Evolutionary conservation across 2,113 vertebrate genomes (phyloP).

Genomic region (Melanerpes aurifrons): DNA sequence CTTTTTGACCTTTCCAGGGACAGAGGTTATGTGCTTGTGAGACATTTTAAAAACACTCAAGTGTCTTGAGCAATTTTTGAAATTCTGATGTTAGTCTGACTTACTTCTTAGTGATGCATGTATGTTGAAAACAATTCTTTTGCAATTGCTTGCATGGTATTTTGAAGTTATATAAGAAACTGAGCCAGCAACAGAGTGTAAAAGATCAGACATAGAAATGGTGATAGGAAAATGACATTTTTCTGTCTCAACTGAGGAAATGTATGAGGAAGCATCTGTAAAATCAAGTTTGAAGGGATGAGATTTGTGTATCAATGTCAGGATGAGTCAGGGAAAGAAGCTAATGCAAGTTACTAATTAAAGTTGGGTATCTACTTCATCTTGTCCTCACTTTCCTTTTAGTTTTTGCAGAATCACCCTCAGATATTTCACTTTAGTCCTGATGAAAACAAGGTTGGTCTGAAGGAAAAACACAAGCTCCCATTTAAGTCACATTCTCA

Average conservation of each 20-base stretch:
- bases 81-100: not conserved
- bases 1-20: not conserved
- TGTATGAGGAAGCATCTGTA: not conserved
- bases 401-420: constrained; percentile 91
- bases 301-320: not conserved
- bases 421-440: constrained; percentile 86
- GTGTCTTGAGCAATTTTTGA: not conserved
- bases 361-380: not conserved
- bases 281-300: not conserved
- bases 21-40: not conserved
- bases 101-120: not conserved
- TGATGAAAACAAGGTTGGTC: constrained; percentile 80
- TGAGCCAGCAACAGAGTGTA: not conserved
- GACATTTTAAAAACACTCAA: not conserved
- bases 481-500: constrained; percentile 19
- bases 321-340: not conserved
- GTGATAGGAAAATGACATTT: not conserved
- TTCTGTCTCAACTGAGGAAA: not conserved
- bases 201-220: not conserved
- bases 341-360: not conserved
- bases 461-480: constrained; percentile 68
- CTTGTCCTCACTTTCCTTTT: not conserved
- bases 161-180: not conserved
- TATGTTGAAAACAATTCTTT: not conserved
- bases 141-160: not conserved